Evolutionary conservation across 1,140 invertebrate genomes (phyloP).

Genomic region (Cheumatopsyche charites): DNA sequence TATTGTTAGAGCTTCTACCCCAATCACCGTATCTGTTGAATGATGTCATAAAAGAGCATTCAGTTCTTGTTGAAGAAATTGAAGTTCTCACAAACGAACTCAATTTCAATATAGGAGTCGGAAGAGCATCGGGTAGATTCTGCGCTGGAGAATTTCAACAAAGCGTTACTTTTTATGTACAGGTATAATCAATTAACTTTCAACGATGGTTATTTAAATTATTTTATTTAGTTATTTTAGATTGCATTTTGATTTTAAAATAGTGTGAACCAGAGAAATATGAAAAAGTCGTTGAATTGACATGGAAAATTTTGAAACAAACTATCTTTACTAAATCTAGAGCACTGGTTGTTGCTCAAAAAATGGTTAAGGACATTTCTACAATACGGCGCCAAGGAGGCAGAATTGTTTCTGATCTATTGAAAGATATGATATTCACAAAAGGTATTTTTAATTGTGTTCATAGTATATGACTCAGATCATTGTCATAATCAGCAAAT

Average conservation of each 20-base stretch:
- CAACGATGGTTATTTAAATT: not conserved
- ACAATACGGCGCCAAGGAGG: slow-evolving; percentile 54
- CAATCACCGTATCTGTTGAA: slow-evolving; percentile 69
- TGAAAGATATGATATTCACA: slow-evolving; percentile 50
- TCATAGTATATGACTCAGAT: no score
- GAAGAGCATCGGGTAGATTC: slow-evolving; percentile 57
- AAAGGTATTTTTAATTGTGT: slow-evolving; percentile 24
- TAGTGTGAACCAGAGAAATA: slow-evolving; percentile 81
- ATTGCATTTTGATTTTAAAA: not conserved
- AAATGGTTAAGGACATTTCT: slow-evolving; percentile 78
- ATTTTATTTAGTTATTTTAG: slow-evolving; percentile 21
- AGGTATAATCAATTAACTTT: no score
- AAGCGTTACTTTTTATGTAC: slow-evolving; percentile 63
- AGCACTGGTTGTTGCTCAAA: slow-evolving; percentile 75
- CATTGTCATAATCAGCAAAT: no score
- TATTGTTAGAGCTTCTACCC: slow-evolving; percentile 73
- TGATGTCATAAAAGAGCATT: slow-evolving; percentile 68
- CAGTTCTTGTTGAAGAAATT: slow-evolving; percentile 76
- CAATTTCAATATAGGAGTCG: slow-evolving; percentile 65
- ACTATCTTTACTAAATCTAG: slow-evolving; percentile 75
- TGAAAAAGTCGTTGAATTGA: slow-evolving; percentile 74
- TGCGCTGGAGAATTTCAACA: slow-evolving; percentile 69
- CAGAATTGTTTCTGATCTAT: slow-evolving; percentile 55
- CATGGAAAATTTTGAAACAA: slow-evolving; percentile 76
- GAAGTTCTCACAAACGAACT: slow-evolving; percentile 74